Percentiles rank a stretch among this genome's conserved stretches.
phyloP scores from a whole-genome alignment of 2,113 vertebrate genomes.

The Oncorhynchus gorbuscha region DNA sequence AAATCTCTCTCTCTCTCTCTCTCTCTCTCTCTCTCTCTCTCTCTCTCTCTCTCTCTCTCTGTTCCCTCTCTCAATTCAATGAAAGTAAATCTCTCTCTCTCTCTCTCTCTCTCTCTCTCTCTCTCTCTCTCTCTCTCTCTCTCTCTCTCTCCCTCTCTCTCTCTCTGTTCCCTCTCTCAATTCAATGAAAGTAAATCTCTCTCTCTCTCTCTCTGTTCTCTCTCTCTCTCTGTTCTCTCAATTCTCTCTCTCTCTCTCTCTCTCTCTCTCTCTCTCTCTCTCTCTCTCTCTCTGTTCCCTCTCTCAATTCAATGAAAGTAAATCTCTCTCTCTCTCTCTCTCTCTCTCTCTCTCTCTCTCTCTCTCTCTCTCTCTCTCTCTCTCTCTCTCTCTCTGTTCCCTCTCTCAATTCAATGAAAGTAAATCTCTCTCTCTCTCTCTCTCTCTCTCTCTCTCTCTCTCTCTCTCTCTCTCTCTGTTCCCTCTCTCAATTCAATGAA shows the following conservation, averaged over 20 bases:
- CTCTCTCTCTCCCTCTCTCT: not conserved
- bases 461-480: slow-evolving; percentile 2
- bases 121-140: too few species aligned
- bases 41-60: too few species aligned
- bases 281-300: not conserved
- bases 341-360: not conserved
- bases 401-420: too few species aligned
- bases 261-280: not conserved
- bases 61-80: too few species aligned
- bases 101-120: too few species aligned
- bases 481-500: too few species aligned
- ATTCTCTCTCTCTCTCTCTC: not conserved
- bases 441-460: too few species aligned
- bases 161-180: too few species aligned
- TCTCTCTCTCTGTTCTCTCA: too few species aligned
- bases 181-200: too few species aligned
- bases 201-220: too few species aligned
- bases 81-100: not conserved
- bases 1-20: not conserved
- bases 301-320: too few species aligned
- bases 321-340: slow-evolving; percentile 2
- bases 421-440: not conserved
- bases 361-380: not conserved
- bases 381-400: not conserved
- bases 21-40: not conserved